These are phyloP conservation scores for Oreohelix idahoensis DNA, from an alignment of 1,140 invertebrate genomes.

Conservation along the genomic window DNA sequence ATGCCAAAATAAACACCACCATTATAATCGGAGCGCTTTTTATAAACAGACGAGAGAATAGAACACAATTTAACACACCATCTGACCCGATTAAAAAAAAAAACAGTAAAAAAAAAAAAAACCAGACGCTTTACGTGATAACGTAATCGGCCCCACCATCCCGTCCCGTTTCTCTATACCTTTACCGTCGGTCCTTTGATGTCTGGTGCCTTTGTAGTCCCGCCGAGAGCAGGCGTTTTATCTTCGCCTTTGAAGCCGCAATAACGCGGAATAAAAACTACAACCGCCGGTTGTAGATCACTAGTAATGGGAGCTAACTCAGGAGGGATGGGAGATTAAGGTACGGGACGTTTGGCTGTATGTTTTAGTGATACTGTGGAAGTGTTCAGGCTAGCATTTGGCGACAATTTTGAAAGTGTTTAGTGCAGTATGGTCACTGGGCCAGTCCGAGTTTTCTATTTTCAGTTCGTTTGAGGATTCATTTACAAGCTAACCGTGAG, in stretches of 20 bases:
- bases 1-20: no score
- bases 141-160: not conserved
- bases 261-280: constrained; percentile 15
- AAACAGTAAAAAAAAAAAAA: not conserved
- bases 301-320: not conserved
- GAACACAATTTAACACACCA: not conserved
- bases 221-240: constrained; percentile 7
- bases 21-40: no score
- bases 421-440: no score
- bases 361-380: not conserved
- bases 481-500: no score
- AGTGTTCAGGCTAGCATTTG: not conserved
- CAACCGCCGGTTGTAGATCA: not conserved
- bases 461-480: no score
- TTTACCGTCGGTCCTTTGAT: constrained; percentile 4
- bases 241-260: constrained; percentile 27
- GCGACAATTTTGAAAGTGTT: no score
- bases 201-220: constrained; percentile 18
- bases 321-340: not conserved
- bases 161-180: not conserved
- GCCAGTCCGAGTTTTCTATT: no score
- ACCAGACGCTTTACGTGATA: not conserved
- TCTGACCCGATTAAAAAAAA: not conserved
- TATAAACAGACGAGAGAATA: no score
- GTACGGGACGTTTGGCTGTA: not conserved